A percentile compares a stretch with the other conserved stretches of the same genome.
These are phyloP conservation scores for Lepidurus arcticus DNA, from an alignment of 1,140 invertebrate genomes.

Conservation along the genomic window DNA sequence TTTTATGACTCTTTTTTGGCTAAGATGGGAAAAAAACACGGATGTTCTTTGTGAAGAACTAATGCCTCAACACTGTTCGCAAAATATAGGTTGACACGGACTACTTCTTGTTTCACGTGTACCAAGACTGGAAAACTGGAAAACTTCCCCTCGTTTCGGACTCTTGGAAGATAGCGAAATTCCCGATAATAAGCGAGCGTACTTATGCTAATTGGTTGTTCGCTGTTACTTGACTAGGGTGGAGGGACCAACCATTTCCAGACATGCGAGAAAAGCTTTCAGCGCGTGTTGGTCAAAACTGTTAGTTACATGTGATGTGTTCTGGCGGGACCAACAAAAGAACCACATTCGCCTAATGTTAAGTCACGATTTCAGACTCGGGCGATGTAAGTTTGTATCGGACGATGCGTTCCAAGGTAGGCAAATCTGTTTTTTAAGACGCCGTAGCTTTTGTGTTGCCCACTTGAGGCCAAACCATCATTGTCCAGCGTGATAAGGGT, in stretches of 20 bases:
- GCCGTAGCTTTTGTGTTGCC: not conserved
- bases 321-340: not conserved
- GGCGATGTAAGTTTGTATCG: not conserved
- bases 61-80: too few species aligned
- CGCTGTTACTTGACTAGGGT: not conserved
- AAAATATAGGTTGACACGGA: too few species aligned
- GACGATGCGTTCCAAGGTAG: not conserved
- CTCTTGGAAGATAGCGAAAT: too few species aligned
- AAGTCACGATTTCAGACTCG: not conserved
- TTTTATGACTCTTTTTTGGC: not conserved
- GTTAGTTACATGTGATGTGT: not conserved
- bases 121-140: too few species aligned
- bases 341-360: not conserved
- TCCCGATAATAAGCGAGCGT: not conserved
- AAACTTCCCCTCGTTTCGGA: too few species aligned
- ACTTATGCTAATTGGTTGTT: not conserved
- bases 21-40: not conserved
- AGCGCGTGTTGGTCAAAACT: not conserved
- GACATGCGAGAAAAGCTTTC: not conserved
- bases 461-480: slow-evolving; percentile 8
- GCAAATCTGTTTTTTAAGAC: not conserved
- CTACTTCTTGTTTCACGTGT: too few species aligned
- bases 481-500: slow-evolving; percentile 9
- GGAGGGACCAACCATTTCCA: not conserved
- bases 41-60: not conserved